Base-by-base conservation (phyloP, 2,797 vertebrate genomes). In the Sylvilagus floridanus region DNA sequence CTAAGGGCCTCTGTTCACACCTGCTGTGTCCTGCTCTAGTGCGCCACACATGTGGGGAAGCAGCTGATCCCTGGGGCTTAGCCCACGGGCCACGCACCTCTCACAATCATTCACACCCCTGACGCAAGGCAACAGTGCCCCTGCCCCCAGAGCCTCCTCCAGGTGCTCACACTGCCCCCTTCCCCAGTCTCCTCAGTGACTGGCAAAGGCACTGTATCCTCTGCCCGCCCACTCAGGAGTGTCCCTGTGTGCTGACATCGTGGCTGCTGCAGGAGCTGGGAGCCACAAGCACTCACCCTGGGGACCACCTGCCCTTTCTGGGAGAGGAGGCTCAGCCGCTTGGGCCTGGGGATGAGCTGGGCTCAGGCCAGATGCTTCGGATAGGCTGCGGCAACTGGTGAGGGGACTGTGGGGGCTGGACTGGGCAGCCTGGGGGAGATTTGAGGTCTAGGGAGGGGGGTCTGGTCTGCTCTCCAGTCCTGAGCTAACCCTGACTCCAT, bases 341-440 rank as follows among this genome's bases (percentile, higher is more conserved):
- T 73, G 96, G 96, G 30, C 97, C 97, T 54, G 98, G 98, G 42
- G 95, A 96, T 14, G 99, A 99, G 94, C 82, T 99, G 42, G 96
- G 94, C 60, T 96, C 99, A 0, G 99, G 98, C 96, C 98, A 98
- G 35, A 97, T 96, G 0, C 84, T 99, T 86, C 95, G 60, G 1
- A 97, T 98, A 0, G 98, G 98, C 93, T 99, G 99, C 96, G 99
- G 98, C 93, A 98, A 98, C 91, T 99, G 99, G 99, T 99, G 85
- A 96, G 97, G 28, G 13, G 1, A 0, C 1, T 3, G 0, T 26
- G 14, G 30, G 8, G 8, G 28, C 19, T 60, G 83, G 30, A 3
- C 57, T n/a, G 37, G n/a, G 52, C 60, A 32, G 26, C 2, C 5
- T 8, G 2, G n/a, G 21, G 9, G 63, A 78, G 50, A 13, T 7